Conservation (phyloP, 2,113 vertebrate genomes). For the Tylochromis polylepis region DNA sequence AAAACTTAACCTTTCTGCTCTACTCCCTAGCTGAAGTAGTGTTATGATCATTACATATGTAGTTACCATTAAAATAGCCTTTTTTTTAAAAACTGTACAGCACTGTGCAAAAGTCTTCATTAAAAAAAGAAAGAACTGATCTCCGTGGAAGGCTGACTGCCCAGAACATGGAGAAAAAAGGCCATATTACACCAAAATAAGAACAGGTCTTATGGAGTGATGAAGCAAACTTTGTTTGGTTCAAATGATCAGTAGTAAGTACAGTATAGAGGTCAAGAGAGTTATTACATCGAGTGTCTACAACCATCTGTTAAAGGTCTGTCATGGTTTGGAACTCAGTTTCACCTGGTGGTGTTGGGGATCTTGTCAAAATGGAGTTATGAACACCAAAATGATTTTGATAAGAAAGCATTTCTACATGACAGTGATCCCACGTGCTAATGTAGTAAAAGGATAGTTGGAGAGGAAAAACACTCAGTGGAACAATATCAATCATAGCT, state of each 20-base stretch:
- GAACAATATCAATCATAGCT: background rate
- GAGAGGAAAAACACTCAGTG: no score
- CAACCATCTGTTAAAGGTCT: background rate
- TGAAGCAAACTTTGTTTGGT: no score
- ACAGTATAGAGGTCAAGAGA: background rate
- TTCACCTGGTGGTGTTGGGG: no score
- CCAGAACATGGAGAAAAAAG: no score
- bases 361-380: no score
- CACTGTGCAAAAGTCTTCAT: no score
- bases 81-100: background rate
- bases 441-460: background rate
- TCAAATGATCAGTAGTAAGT: no score
- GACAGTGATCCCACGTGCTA: fast-evolving
- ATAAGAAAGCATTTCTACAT: background rate
- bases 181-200: no score
- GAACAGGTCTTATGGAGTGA: no score
- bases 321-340: background rate
- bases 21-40: background rate
- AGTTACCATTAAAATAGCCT: background rate
- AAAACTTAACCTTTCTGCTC: background rate
- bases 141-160: no score
- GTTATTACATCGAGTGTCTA: background rate
- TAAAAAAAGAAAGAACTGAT: no score
- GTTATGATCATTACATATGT: background rate
- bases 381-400: no score